Evolutionary conservation across 2,797 vertebrate species (phyloP), one percentile per base, ranked within the genome.

Genomic region (Champsocephalus esox): DNA sequence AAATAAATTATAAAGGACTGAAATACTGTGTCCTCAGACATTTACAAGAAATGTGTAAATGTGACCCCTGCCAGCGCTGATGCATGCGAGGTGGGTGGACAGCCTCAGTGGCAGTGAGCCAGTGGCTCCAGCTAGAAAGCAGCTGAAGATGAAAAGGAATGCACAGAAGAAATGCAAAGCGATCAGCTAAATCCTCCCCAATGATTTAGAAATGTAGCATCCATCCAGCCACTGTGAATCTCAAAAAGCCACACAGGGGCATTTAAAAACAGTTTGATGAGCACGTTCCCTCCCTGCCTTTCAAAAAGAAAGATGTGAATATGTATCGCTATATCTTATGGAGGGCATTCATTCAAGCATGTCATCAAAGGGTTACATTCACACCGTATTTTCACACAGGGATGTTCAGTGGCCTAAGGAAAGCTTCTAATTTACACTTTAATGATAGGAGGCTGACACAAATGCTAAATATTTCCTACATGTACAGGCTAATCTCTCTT

Each of bases 141-240:
- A 70, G 73, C 70, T 60, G 70, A 62, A 82, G 72, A 90, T 83
- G 73, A 90, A 89, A 87, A 64, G 66, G 45, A 69, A 80, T 5
- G 38, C 54, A 62, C 41, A 71, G 67, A 70, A 65, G 69, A 80
- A 87, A 88, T 62, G 59, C 66, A 83, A 83, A 79, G 73, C 8
- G 6, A 61, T 73, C 55, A 11, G 62, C 62, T 75, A 77, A 85
- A 89, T 70, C 74, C 79, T 67, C 80, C 63, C 60, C 67, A 73
- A 85, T 69, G 79, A 84, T 60, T 83, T 73, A 49, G 72, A 78
- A 65, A 70, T 58, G 16, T 44, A 2, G 44, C 24, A 50, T 68
- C 70, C 24, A 50, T 68, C 70, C 43, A 62, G 70, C 54, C 9
- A 24, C 66, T n/a, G 21, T 43, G 49, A 66, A 64, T 55, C n/a